phyloP scores from a whole-genome alignment of 2,888 invertebrate species.

The Polydrusus pterygomalis region DNA sequence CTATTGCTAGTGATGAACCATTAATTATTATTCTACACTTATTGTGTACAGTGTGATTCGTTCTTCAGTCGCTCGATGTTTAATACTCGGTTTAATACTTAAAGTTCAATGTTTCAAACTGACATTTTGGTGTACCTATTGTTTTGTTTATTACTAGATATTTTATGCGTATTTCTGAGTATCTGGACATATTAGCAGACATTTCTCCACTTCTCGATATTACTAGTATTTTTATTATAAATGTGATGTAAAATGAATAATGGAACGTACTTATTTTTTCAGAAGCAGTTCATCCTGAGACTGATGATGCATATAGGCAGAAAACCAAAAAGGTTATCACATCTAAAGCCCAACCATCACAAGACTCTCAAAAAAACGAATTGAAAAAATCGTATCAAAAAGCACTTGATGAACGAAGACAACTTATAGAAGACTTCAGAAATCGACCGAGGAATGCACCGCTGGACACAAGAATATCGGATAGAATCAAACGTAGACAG shows the following conservation, averaged over 20 bases:
- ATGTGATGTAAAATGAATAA: too few relatives aligned
- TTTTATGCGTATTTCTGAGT: too few relatives aligned
- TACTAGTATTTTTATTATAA: too few relatives aligned
- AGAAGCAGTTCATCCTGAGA: background rate
- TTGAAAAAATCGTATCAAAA: constrained; percentile 22
- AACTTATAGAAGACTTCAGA: constrained; percentile 46
- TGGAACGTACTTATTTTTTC: background rate
- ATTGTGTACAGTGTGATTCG: too few relatives aligned
- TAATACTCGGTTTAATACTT: too few relatives aligned
- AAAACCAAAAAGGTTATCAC: background rate
- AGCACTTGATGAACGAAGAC: constrained; percentile 34
- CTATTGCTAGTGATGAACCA: too few relatives aligned
- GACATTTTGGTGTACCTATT: too few relatives aligned
- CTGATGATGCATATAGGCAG: background rate
- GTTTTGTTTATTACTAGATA: too few relatives aligned
- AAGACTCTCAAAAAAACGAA: background rate
- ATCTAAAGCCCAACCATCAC: background rate
- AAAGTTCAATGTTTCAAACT: too few relatives aligned
- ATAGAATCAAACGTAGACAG: constrained; percentile 65
- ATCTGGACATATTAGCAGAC: too few relatives aligned
- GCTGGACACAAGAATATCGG: constrained; percentile 67
- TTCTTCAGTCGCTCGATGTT: background rate
- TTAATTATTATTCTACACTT: too few relatives aligned
- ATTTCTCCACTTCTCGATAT: too few relatives aligned
- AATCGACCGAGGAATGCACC: constrained; percentile 43